A percentile compares a stretch with the other conserved stretches of the same genome.
phyloP scores from a whole-genome alignment of 2,797 vertebrate genomes.

The Fundulus diaphanus region DNA sequence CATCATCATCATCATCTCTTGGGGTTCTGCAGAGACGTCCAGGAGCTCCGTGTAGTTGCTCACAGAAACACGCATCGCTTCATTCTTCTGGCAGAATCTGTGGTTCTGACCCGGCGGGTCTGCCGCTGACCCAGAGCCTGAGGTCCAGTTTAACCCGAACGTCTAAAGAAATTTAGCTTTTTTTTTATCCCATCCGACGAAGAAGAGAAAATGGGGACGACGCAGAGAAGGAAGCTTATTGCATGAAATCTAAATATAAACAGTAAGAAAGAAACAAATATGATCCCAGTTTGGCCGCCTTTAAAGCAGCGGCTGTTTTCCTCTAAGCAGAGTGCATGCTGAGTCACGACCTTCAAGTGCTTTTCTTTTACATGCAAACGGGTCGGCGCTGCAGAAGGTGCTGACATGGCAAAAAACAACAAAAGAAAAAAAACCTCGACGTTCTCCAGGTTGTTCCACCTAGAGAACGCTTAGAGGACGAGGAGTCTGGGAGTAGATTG shows the following conservation, averaged over 20 bases:
- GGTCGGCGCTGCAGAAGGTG: conserved; percentile 28
- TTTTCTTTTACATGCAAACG: conserved; percentile 65
- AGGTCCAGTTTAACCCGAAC: conserved; percentile 44
- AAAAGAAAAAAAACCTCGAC: conserved; percentile 22
- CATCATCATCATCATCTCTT: too few species aligned
- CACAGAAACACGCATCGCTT: conserved; percentile 26
- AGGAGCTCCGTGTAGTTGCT: too few species aligned
- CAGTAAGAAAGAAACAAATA: conserved; percentile 37
- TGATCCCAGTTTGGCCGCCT: conserved; percentile 18
- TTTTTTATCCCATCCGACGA: conserved; percentile 25
- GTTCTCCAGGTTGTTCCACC: not conserved
- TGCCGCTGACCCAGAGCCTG: conserved; percentile 59
- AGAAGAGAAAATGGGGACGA: conserved; percentile 25
- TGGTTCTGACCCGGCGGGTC: too few species aligned
- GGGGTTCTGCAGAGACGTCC: too few species aligned
- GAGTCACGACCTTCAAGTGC: conserved; percentile 58
- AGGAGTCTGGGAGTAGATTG: too few species aligned
- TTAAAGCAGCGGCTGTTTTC: too few species aligned
- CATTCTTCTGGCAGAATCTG: too few species aligned
- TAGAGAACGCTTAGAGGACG: too few species aligned
- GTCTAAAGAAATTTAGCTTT: too few species aligned
- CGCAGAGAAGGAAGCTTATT: conserved; percentile 73
- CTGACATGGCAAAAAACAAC: conserved; percentile 9
- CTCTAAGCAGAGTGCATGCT: conserved; percentile 50
- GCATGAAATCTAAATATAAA: conserved; percentile 11